Conservation (phyloP, 1,140 invertebrate species). For the Leptinotarsa lineolata region DNA sequence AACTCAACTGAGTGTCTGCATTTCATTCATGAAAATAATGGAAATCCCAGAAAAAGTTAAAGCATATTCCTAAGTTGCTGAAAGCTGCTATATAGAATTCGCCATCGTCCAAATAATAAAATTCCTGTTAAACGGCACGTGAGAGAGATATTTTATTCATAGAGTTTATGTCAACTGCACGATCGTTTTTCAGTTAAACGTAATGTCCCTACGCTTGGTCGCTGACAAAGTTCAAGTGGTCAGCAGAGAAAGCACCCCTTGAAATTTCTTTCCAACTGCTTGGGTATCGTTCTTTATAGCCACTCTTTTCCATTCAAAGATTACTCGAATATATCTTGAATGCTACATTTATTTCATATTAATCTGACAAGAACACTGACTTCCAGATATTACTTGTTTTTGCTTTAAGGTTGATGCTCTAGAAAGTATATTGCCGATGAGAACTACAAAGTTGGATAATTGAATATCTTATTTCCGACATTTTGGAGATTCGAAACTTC, state of each 20-base stretch:
- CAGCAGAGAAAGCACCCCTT: conserved; percentile 22
- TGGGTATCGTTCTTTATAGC: conserved; percentile 15
- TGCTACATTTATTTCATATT: background rate
- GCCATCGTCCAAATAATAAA: conserved; percentile 26
- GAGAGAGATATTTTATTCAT: conserved; percentile 28
- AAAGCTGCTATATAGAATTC: conserved; percentile 20
- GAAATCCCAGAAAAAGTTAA: background rate
- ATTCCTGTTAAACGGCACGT: conserved; percentile 26
- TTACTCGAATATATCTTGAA: conserved; percentile 23
- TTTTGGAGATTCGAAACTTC: too few relatives aligned
- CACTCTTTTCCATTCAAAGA: conserved; percentile 28
- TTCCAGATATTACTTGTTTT: too few relatives aligned
- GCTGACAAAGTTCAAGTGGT: conserved; percentile 27
- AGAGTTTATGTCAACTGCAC: conserved; percentile 27
- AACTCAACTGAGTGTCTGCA: background rate
- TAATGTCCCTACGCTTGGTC: conserved; percentile 21
- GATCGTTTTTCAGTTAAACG: conserved; percentile 27
- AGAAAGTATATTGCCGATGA: too few relatives aligned
- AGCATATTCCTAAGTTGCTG: conserved; percentile 11
- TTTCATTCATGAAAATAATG: background rate
- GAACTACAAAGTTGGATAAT: too few relatives aligned
- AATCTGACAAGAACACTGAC: too few relatives aligned
- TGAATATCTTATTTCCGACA: too few relatives aligned
- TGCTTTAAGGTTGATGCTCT: too few relatives aligned
- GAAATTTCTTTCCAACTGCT: conserved; percentile 21